These are phyloP conservation scores for Priocnemis perturbator DNA, from an alignment of 2,888 invertebrate genomes.

Conservation along the genomic window DNA sequence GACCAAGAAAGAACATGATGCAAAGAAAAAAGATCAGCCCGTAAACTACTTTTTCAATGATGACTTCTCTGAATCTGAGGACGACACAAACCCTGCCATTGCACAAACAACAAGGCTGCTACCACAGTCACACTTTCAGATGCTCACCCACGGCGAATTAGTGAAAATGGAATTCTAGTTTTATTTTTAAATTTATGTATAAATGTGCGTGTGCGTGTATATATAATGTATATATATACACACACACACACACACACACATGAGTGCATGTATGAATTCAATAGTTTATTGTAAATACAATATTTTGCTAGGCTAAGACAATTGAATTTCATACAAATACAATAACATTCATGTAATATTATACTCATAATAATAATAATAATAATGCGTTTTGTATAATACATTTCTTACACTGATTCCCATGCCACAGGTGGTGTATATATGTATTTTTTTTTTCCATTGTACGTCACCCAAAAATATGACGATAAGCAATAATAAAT, in stretches of 20 bases:
- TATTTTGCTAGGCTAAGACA: slow-evolving; percentile 36
- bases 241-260: too few relatives aligned
- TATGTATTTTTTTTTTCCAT: slow-evolving; percentile 13
- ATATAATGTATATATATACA: too few relatives aligned
- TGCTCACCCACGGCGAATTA: slow-evolving; percentile 53
- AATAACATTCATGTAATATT: slow-evolving; percentile 32
- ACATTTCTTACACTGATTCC: slow-evolving; percentile 41
- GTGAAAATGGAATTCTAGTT: slow-evolving; percentile 47
- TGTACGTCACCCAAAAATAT: slow-evolving; percentile 39
- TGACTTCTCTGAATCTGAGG: slow-evolving; percentile 63
- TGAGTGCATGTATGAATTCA: slow-evolving; percentile 36
- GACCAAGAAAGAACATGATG: slow-evolving; percentile 5
- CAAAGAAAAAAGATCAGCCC: slow-evolving; percentile 30
- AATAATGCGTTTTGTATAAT: slow-evolving; percentile 32
- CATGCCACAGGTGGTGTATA: slow-evolving; percentile 24
- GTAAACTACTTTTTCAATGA: slow-evolving; percentile 67
- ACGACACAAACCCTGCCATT: slow-evolving; percentile 43
- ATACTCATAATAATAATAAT: not conserved
- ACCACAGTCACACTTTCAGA: too few relatives aligned
- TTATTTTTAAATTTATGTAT: too few relatives aligned
- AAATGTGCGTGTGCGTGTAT: too few relatives aligned
- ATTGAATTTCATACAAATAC: slow-evolving; percentile 46
- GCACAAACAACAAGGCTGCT: slow-evolving; percentile 17
- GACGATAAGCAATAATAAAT: slow-evolving; percentile 8
- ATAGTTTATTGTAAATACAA: slow-evolving; percentile 57